These are phyloP conservation scores for Bombus breviceps DNA, from an alignment of 1,140 invertebrate genomes.

Conservation along the genomic window DNA sequence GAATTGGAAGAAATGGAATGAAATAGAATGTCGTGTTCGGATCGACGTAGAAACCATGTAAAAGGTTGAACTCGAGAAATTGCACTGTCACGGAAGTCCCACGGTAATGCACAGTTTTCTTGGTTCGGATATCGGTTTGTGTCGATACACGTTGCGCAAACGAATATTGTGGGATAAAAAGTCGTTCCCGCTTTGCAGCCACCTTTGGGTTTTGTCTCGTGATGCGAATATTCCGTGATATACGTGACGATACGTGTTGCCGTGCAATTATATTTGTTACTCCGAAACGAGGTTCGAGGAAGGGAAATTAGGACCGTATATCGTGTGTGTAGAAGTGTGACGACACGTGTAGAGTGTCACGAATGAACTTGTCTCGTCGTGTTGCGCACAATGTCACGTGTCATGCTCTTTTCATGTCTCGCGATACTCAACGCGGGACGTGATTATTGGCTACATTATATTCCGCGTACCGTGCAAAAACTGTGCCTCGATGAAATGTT, in stretches of 20 bases:
- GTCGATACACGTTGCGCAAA: background rate
- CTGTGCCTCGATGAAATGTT: background rate
- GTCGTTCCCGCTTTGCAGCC: background rate
- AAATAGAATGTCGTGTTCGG: background rate
- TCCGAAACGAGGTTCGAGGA: conserved; percentile 28
- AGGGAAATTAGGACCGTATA: background rate
- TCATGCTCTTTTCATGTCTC: conserved; percentile 30
- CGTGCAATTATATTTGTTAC: conserved; percentile 35
- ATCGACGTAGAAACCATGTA: background rate
- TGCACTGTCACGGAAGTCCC: background rate
- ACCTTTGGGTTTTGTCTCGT: background rate
- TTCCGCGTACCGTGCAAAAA: background rate
- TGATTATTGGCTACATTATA: conserved; percentile 38
- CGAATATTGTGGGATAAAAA: background rate
- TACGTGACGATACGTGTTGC: background rate
- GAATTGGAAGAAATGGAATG: background rate
- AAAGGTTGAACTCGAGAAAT: background rate
- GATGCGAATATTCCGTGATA: conserved; percentile 10
- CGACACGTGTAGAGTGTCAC: conserved; percentile 35
- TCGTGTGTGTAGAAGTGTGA: background rate
- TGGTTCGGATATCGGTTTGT: background rate
- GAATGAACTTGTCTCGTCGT: conserved; percentile 31
- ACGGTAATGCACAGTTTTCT: background rate
- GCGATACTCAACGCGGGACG: conserved; percentile 30
- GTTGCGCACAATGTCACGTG: conserved; percentile 23